phyloP scores from a whole-genome alignment of 2,888 invertebrate genomes.

The Drosophila bunnanda region DNA sequence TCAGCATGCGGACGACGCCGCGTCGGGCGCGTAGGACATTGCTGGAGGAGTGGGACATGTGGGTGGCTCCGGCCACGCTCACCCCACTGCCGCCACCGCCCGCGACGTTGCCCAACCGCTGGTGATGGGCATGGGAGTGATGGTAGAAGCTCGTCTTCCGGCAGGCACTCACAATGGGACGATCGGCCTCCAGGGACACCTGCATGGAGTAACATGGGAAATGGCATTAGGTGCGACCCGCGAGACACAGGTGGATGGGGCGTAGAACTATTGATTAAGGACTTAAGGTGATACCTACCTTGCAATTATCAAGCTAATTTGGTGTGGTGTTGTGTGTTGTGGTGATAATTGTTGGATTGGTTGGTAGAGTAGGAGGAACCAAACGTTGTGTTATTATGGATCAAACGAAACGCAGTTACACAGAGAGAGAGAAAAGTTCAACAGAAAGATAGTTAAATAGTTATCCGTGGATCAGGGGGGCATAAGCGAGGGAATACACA shows the following conservation, averaged over 20 bases:
- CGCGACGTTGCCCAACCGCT: conserved; percentile 74
- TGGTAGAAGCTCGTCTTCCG: conserved; percentile 83
- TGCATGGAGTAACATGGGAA: conserved; percentile 63
- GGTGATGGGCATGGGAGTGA: conserved; percentile 82
- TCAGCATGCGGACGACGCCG: conserved; percentile 94
- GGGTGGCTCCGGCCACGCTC: conserved; percentile 83
- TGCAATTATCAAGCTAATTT: conserved; percentile 75
- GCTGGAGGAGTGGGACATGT: conserved; percentile 89
- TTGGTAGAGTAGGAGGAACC: conserved; percentile 25
- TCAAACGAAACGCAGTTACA: conserved; percentile 38
- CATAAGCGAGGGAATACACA: too few relatives aligned
- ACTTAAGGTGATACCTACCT: conserved; percentile 65
- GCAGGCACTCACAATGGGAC: conserved; percentile 84
- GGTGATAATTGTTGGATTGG: conserved; percentile 31
- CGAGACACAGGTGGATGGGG: background rate
- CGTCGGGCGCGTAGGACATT: conserved; percentile 92
- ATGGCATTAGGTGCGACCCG: conserved; percentile 21
- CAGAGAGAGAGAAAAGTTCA: conserved; percentile 43
- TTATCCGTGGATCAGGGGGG: conserved; percentile 27
- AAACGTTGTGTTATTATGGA: conserved; percentile 40
- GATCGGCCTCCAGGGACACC: conserved; percentile 84
- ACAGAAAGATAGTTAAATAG: conserved; percentile 62
- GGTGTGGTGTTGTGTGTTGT: conserved; percentile 45
- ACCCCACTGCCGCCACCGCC: conserved; percentile 41
- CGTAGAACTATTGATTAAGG: conserved; percentile 4